These are phyloP conservation scores for Rhingia campestris DNA, from an alignment of 2,888 invertebrate genomes.

Conservation along the genomic window DNA sequence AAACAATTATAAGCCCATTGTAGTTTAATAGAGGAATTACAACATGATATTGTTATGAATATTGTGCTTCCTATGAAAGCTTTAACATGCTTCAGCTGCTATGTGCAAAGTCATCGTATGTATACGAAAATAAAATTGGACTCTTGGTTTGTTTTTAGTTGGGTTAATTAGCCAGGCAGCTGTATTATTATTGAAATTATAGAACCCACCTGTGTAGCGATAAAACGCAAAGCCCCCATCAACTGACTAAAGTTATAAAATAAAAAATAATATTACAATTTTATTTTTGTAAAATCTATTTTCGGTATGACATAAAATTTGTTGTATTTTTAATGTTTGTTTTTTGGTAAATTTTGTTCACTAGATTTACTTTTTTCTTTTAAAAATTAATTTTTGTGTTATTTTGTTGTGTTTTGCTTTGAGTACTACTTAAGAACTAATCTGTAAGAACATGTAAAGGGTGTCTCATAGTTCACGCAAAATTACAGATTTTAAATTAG, in stretches of 20 bases:
- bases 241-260: conserved; percentile 50
- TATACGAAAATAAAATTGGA: not conserved
- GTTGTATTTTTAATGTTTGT: not conserved
- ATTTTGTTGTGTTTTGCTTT: conserved; percentile 22
- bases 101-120: conserved; percentile 3
- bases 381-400: conserved; percentile 30
- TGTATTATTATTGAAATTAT: conserved; percentile 2
- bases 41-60: not conserved
- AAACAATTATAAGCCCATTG: not conserved
- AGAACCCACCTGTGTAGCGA: conserved; percentile 55
- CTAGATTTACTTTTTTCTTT: conserved; percentile 17
- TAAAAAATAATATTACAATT: conserved; percentile 26
- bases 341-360: not conserved
- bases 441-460: conserved; percentile 26
- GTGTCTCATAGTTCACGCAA: no score
- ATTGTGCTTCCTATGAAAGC: conserved; percentile 26
- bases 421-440: conserved; percentile 1
- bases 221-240: conserved; percentile 48
- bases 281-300: conserved; percentile 6
- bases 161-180: conserved; percentile 20
- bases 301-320: not conserved
- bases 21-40: not conserved
- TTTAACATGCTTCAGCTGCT: conserved; percentile 36
- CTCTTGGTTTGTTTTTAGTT: not conserved
- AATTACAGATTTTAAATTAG: no score